phyloP scores from a whole-genome alignment of 1,140 invertebrate species.

The Lepidurus apus region DNA sequence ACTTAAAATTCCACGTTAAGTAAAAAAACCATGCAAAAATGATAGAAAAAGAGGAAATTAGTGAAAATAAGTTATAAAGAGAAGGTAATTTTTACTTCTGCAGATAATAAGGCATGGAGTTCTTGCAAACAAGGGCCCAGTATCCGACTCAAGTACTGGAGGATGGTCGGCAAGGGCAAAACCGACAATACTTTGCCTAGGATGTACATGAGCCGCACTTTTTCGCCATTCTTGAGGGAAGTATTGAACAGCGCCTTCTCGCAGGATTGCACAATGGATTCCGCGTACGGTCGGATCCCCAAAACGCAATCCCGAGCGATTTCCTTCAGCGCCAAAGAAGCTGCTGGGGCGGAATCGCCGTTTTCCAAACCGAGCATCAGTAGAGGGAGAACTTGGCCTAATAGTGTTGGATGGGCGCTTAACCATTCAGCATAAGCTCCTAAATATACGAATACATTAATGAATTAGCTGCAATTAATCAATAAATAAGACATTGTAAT shows the following conservation, averaged over 20 bases:
- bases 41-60: neutral
- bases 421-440: conserved; percentile 80
- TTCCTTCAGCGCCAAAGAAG: conserved; percentile 81
- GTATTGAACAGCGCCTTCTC: conserved; percentile 43
- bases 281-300: conserved; percentile 64
- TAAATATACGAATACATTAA: conserved; percentile 35
- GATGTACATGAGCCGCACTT: conserved; percentile 62
- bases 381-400: conserved; percentile 54
- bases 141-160: conserved; percentile 62
- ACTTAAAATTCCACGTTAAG: neutral
- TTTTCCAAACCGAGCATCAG: conserved; percentile 63
- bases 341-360: conserved; percentile 62
- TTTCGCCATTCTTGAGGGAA: conserved; percentile 33
- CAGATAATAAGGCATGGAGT: conserved; percentile 49
- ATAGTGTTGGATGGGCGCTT: conserved; percentile 54
- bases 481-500: too few relatives aligned
- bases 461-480: too few relatives aligned
- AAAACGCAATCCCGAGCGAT: conserved; percentile 69
- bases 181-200: conserved; percentile 67
- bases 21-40: neutral
- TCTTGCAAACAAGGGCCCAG: conserved; percentile 61
- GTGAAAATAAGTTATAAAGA: neutral
- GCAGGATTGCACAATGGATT: conserved; percentile 59
- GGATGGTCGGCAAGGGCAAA: conserved; percentile 56
- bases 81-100: conserved; percentile 38